Percentiles rank a stretch among this genome's conserved stretches.
These are phyloP conservation scores for Pegea sp. DNA, from an alignment of 23 tunicate genomes.

Conservation along the genomic window DNA sequence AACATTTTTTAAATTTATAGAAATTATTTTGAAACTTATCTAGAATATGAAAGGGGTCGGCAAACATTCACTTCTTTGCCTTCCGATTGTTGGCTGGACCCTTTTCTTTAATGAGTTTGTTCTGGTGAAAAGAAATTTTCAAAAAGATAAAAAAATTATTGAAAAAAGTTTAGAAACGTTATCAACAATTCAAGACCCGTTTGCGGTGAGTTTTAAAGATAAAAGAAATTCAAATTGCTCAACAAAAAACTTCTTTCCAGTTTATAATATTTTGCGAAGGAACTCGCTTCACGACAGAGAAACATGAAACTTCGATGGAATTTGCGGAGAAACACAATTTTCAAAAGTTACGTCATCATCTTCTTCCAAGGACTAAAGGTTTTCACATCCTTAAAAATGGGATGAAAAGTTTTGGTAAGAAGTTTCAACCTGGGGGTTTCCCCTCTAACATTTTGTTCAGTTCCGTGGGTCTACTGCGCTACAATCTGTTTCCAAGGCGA, in stretches of 20 bases:
- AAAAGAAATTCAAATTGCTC: neutral
- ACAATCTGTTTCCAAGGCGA: slow-evolving; percentile 43
- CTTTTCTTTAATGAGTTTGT: slow-evolving; percentile 30
- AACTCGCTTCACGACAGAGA: slow-evolving; percentile 23
- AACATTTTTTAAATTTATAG: neutral
- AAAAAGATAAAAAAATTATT: slow-evolving; percentile 12
- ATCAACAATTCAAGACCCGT: slow-evolving; percentile 8
- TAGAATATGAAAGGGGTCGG: neutral
- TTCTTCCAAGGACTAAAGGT: slow-evolving; percentile 31
- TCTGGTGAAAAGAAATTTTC: slow-evolving; percentile 21
- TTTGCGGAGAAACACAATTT: slow-evolving; percentile 16
- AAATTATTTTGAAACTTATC: neutral
- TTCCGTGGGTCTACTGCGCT: slow-evolving; percentile 20
- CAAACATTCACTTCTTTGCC: slow-evolving; percentile 7
- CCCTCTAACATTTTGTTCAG: neutral
- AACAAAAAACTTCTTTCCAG: slow-evolving; percentile 2
- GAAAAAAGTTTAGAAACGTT: slow-evolving; percentile 6
- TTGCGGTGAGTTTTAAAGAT: slow-evolving; percentile 18
- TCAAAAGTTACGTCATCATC: slow-evolving; percentile 17
- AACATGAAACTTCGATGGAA: slow-evolving; percentile 15
- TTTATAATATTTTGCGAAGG: slow-evolving; percentile 33
- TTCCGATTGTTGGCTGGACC: slow-evolving; percentile 51
- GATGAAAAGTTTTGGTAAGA: slow-evolving; percentile 8
- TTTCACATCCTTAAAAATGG: slow-evolving; percentile 9
- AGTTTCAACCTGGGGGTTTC: neutral